Evolutionary conservation across 2,888 invertebrate genomes (phyloP), one percentile per base, ranked within the genome.

Genomic region (Keiferia lycopersicella): DNA sequence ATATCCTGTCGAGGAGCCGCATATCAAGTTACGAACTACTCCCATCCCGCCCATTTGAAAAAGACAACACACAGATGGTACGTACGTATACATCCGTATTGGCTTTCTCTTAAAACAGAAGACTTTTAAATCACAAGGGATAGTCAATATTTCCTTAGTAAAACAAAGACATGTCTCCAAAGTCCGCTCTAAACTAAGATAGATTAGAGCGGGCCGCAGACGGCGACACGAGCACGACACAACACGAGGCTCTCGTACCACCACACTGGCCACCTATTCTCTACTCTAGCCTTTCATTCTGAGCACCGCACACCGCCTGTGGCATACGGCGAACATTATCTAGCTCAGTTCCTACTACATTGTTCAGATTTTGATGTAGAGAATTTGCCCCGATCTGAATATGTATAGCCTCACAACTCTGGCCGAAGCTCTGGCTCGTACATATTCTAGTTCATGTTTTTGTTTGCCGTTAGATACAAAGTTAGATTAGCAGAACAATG

Each of bases 41-140:
- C 82, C 78, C 81, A 80, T 83, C 82, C 78, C 81, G 81, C 76
- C 86, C 82, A 86, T 89, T 88, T 85, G 81, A 83, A 84, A 84
- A 84, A 87, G 88, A 90, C 86, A 88, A 86, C 88, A 84, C 80
- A 78, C 87, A 87, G 81, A 88, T 86, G 88, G 84, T 81, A 81
- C 86, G 81, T 84, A 86, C 85, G 87, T 88, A 87, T 81, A 81
- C 86, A 81, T 84, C 86, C 85, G 87, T 88, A 87, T 90, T 87
- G 81, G 83, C 82, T 89, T 90, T 88, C 89, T 88, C 83, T 89
- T 87, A 88, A 89, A 91, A 91, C 85, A 85, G 82, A 82, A 87
- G 82, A 86, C 83, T 85, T 88, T 88, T 86, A 86, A 89, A 88
- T 88, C 89, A 82, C 86, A 80, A 73, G 86, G 79, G 86, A 87